These are phyloP conservation scores for Chanos chanos DNA, from an alignment of 2,797 vertebrate species.

Conservation along the genomic window DNA sequence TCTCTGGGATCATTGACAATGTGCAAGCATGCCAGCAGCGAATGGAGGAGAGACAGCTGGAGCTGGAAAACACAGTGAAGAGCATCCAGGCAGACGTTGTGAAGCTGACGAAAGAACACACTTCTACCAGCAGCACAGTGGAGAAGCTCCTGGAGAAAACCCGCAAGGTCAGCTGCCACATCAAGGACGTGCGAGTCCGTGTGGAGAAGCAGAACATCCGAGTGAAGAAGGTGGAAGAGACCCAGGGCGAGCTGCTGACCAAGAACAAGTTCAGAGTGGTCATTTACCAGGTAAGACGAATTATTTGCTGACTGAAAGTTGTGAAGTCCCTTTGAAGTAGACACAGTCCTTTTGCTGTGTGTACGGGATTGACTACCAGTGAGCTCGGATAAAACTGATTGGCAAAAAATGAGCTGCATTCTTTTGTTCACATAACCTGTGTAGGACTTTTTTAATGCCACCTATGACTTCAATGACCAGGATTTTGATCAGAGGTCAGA, in stretches of 20 bases:
- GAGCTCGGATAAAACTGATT: no score
- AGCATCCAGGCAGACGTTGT: conserved; percentile 87
- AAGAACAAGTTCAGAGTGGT: conserved; percentile 98
- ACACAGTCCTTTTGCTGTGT: no score
- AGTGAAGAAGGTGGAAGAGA: conserved; percentile 88
- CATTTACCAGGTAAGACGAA: conserved; percentile 85
- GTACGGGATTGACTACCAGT: no score
- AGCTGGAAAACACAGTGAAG: conserved; percentile 87
- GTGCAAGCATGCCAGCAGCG: conserved; percentile 91
- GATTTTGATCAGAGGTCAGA: no score
- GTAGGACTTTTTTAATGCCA: no score
- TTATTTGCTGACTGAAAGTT: conserved; percentile 22
- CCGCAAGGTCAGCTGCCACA: conserved; percentile 85
- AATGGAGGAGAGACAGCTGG: conserved; percentile 90
- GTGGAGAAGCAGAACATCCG: conserved; percentile 87
- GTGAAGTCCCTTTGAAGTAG: conserved; percentile 33
- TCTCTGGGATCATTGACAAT: conserved; percentile 87
- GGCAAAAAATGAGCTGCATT: no score
- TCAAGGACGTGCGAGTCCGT: conserved; percentile 90
- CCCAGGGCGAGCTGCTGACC: conserved; percentile 89
- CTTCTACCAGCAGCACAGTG: conserved; percentile 76
- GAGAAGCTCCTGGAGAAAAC: conserved; percentile 93
- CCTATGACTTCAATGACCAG: no score
- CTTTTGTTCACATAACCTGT: no score
- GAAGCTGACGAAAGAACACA: conserved; percentile 86